These are phyloP conservation scores for Marmota monax DNA, from an alignment of 2,113 vertebrate species.

Conservation along the genomic window DNA sequence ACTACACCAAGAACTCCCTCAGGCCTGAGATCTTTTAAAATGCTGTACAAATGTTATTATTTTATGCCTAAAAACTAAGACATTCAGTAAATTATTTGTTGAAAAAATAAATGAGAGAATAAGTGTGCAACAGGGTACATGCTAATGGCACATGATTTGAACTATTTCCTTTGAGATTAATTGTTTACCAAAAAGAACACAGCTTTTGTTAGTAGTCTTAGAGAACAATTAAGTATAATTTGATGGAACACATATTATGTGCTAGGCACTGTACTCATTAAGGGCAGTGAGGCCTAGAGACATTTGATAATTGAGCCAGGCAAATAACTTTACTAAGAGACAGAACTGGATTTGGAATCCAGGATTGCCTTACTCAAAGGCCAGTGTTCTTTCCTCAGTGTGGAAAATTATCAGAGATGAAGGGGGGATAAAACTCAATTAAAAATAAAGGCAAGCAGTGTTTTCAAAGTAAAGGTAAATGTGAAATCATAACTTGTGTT, in stretches of 20 bases:
- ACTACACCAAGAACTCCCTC: not conserved
- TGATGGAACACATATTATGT: not conserved
- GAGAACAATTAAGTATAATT: not conserved
- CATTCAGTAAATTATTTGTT: conserved; percentile 36
- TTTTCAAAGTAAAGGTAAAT: not conserved
- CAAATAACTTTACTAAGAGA: not conserved
- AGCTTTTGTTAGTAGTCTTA: not conserved
- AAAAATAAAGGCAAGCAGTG: not conserved
- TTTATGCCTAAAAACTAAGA: conserved; percentile 22
- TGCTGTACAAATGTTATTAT: conserved; percentile 23
- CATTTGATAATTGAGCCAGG: not conserved
- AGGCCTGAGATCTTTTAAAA: conserved; percentile 32
- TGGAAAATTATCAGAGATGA: not conserved
- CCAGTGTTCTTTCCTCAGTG: not conserved
- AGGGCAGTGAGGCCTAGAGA: not conserved
- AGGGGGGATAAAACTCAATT: not conserved
- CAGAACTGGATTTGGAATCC: conserved; percentile 25
- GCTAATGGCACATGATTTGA: not conserved
- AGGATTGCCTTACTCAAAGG: not conserved
- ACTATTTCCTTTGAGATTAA: conserved; percentile 38
- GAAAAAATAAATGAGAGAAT: conserved; percentile 11
- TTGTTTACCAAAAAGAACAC: conserved; percentile 42
- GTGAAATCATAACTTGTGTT: not conserved
- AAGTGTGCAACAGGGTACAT: not conserved
- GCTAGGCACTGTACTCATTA: not conserved